Conservation (phyloP, 2,797 vertebrate species). For the Coranthus polyacanthus region DNA sequence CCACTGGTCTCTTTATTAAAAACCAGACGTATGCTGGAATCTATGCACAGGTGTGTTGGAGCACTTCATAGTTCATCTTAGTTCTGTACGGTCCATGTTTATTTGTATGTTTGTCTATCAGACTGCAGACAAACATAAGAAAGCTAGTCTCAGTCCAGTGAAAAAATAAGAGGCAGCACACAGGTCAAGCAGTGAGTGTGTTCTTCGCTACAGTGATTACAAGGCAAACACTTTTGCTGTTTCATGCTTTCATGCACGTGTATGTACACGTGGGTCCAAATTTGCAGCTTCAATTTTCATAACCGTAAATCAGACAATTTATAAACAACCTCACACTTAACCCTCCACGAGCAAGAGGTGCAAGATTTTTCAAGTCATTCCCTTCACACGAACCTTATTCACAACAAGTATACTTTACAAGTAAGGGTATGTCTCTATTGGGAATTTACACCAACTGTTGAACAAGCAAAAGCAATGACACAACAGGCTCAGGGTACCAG, state of each 20-base stretch:
- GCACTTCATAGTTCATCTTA: conserved; percentile 29
- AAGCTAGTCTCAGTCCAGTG: neutral
- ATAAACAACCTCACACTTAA: conserved; percentile 16
- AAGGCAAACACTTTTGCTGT: conserved; percentile 36
- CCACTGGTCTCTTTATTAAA: conserved; percentile 74
- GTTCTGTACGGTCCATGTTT: conserved; percentile 24
- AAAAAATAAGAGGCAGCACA: neutral
- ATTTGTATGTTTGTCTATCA: conserved; percentile 4
- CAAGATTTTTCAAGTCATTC: conserved; percentile 27
- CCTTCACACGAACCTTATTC: conserved; percentile 42
- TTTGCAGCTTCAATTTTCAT: conserved; percentile 49
- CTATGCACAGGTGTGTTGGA: conserved; percentile 65
- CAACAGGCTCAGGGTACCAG: conserved; percentile 60
- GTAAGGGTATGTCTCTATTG: conserved; percentile 51
- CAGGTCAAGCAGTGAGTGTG: neutral
- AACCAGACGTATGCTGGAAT: conserved; percentile 65
- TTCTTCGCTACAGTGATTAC: conserved; percentile 40
- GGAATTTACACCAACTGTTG: conserved; percentile 55
- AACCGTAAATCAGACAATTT: conserved; percentile 44
- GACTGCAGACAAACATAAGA: conserved; percentile 3
- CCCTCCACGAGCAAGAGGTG: conserved; percentile 24
- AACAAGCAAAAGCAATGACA: conserved; percentile 60
- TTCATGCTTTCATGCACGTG: conserved; percentile 32
- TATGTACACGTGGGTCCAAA: conserved; percentile 5
- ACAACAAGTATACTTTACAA: conserved; percentile 51